These are phyloP conservation scores for Mallotus villosus DNA, from an alignment of 2,797 vertebrate genomes.

Conservation along the genomic window DNA sequence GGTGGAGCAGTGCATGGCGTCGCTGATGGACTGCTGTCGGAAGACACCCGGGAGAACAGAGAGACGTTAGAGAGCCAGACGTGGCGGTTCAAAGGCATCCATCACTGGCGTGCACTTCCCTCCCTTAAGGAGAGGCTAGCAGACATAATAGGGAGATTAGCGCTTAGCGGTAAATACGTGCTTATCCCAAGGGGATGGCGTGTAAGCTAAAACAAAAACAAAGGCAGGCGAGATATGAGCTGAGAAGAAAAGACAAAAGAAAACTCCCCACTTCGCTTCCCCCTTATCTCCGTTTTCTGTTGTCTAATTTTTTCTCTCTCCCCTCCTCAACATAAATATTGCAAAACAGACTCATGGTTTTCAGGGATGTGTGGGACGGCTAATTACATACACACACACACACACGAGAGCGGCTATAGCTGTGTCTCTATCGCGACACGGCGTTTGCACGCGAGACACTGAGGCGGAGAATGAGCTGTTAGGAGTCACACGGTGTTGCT, in stretches of 20 bases:
- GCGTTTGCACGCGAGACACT: slow-evolving; percentile 9
- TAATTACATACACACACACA: slow-evolving; percentile 15
- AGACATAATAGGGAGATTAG: not conserved
- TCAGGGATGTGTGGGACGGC: not conserved
- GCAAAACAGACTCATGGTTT: not conserved
- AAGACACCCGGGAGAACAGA: slow-evolving; percentile 68
- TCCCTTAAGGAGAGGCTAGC: not conserved
- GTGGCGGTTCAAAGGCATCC: slow-evolving; percentile 23
- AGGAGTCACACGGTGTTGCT: slow-evolving; percentile 31
- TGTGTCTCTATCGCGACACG: slow-evolving; percentile 32
- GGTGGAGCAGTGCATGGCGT: slow-evolving; percentile 96
- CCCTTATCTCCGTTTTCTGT: not conserved
- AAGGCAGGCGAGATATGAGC: not conserved
- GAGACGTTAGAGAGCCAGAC: slow-evolving; percentile 4
- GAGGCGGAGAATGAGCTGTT: slow-evolving; percentile 17
- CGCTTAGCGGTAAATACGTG: not conserved
- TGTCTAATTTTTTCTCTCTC: no score
- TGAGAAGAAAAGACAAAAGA: not conserved
- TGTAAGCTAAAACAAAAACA: slow-evolving; percentile 7
- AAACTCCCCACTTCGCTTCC: not conserved
- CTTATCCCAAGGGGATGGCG: not conserved
- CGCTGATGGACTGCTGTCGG: slow-evolving; percentile 95
- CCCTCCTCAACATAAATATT: no score
- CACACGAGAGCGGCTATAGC: slow-evolving; percentile 32
- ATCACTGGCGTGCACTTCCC: not conserved